Evolutionary conservation across 1,140 invertebrate species (phyloP).

Genomic region (Listronotus oregonensis): DNA sequence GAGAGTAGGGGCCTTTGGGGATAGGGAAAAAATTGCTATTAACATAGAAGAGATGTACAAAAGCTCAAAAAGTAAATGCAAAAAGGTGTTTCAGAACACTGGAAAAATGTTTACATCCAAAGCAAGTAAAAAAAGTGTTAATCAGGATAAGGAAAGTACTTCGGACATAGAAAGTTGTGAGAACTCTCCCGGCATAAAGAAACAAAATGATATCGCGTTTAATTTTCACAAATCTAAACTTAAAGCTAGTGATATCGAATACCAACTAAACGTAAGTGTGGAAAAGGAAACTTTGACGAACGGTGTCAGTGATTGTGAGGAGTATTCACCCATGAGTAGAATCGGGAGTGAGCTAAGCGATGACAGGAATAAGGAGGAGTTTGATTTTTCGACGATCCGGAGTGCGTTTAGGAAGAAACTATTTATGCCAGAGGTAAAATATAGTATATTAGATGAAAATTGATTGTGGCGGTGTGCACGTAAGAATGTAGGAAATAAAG

Average conservation of each 20-base stretch:
- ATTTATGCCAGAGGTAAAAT: constrained; percentile 45
- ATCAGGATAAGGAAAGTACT: constrained; percentile 13
- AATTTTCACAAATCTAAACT: constrained; percentile 34
- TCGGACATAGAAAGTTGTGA: constrained; percentile 16
- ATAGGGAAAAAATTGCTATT: constrained; percentile 45
- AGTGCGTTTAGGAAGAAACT: constrained; percentile 45
- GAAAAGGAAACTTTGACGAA: constrained; percentile 25
- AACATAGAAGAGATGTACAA: constrained; percentile 53
- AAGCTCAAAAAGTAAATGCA: constrained; percentile 51
- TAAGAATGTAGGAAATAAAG: too few relatives aligned
- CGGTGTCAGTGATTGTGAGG: constrained; percentile 28
- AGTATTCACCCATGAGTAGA: constrained; percentile 30
- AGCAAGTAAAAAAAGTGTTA: constrained; percentile 26
- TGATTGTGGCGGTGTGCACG: neutral
- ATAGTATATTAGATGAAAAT: too few relatives aligned
- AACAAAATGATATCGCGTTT: constrained; percentile 36
- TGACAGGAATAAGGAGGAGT: constrained; percentile 38
- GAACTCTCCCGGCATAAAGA: constrained; percentile 42
- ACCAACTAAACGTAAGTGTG: constrained; percentile 41
- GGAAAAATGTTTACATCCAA: constrained; percentile 48
- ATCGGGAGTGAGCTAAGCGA: constrained; percentile 30
- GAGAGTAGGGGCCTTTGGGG: constrained; percentile 48
- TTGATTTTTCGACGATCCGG: constrained; percentile 45
- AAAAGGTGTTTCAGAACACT: constrained; percentile 50
- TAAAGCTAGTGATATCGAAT: constrained; percentile 51